Conservation (phyloP, 2,797 vertebrate species). For the Phataginus tetradactyla region DNA sequence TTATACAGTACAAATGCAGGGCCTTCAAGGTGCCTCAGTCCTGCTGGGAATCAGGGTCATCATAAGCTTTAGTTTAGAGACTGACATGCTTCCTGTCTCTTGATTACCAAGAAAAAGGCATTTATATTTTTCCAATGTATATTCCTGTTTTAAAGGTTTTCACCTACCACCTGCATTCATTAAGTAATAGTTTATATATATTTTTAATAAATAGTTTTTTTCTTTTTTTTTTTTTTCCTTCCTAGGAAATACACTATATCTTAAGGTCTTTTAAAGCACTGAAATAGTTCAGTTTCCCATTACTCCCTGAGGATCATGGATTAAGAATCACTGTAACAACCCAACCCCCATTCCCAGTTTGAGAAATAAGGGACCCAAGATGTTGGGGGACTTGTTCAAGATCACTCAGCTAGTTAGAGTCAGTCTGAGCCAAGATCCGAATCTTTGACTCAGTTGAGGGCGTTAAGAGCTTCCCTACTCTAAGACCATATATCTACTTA, state of each 20-base stretch:
- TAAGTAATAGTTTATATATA: background rate
- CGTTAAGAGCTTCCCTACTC: background rate
- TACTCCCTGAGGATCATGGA: background rate
- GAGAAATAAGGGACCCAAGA: background rate
- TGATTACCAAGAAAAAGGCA: background rate
- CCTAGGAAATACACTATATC: slow-evolving; percentile 28
- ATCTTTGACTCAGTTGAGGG: background rate
- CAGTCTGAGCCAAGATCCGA: background rate
- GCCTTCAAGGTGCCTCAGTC: background rate
- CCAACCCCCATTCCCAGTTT: background rate
- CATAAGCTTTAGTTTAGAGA: background rate
- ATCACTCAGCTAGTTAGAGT: background rate
- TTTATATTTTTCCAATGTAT: slow-evolving; percentile 25
- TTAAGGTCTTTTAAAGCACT: background rate
- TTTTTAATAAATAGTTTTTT: no score
- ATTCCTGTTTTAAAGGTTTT: background rate
- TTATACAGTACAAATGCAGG: background rate
- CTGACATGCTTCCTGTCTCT: background rate
- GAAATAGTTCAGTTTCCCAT: slow-evolving; percentile 9
- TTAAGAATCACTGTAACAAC: background rate
- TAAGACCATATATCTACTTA: background rate
- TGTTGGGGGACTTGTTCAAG: background rate
- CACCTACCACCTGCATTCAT: background rate
- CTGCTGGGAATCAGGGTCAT: background rate
- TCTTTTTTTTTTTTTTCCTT: background rate